phyloP scores from a whole-genome alignment of 2,113 vertebrate species.

The Sceloporus undulatus region DNA sequence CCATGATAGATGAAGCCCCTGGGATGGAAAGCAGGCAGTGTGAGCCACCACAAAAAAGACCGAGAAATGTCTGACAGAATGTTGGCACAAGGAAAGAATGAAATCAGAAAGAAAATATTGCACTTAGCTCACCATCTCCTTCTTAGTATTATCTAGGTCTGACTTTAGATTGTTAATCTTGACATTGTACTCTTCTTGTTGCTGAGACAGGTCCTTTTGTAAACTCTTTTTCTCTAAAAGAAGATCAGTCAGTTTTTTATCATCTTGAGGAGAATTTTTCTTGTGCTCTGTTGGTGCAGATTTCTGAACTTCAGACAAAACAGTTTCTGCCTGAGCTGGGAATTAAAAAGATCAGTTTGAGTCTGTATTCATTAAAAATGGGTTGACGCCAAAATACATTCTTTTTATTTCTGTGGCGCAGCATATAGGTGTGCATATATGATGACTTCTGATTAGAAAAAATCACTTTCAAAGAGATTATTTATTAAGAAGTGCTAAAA shows the following conservation, averaged over 20 bases:
- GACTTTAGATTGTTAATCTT: slow-evolving; percentile 61
- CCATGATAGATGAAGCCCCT: too few species aligned
- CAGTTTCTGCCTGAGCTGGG: slow-evolving; percentile 80
- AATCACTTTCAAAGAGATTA: too few species aligned
- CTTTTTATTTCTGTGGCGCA: not conserved
- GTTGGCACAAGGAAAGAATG: not conserved
- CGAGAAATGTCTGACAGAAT: too few species aligned
- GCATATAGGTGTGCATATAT: too few species aligned
- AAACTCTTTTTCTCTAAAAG: slow-evolving; percentile 68
- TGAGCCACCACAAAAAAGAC: too few species aligned
- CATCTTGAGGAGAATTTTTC: slow-evolving; percentile 33
- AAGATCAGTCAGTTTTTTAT: slow-evolving; percentile 71
- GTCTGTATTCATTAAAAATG: not conserved
- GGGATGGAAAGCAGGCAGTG: too few species aligned
- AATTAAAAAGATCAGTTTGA: slow-evolving; percentile 10
- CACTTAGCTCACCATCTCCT: slow-evolving; percentile 71
- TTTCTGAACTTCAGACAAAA: slow-evolving; percentile 79
- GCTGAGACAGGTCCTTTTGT: slow-evolving; percentile 53
- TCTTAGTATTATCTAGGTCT: slow-evolving; percentile 73
- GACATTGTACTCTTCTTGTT: slow-evolving; percentile 61
- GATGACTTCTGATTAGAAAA: too few species aligned
- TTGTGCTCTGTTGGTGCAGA: slow-evolving; percentile 62
- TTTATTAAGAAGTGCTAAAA: too few species aligned
- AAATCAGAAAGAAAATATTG: slow-evolving; percentile 2
- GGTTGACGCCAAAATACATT: not conserved